Percentiles rank a stretch among this genome's conserved stretches.
Conservation (phyloP, 2,888 invertebrate genomes). For the Pachycephus smyrnensis region DNA sequence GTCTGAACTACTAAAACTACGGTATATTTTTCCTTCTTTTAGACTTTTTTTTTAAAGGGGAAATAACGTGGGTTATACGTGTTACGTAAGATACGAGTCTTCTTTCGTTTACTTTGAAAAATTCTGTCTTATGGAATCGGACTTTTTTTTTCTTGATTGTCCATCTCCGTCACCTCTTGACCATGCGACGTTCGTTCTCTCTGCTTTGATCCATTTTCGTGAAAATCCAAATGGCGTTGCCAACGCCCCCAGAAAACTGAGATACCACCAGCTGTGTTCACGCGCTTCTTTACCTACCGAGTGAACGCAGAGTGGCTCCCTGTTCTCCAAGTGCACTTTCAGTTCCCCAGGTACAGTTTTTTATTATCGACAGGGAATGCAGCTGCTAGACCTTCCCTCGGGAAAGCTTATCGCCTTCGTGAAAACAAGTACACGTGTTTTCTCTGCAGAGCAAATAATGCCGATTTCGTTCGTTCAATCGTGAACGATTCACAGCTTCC, state of each 20-base stretch:
- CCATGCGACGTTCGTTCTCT: background rate
- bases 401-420: background rate
- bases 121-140: too few relatives aligned
- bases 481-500: background rate
- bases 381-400: background rate
- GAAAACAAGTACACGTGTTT: background rate
- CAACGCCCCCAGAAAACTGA: slow-evolving; percentile 76
- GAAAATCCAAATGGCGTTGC: slow-evolving; percentile 34
- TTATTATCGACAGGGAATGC: background rate
- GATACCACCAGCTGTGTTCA: slow-evolving; percentile 99
- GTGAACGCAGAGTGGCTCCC: slow-evolving; percentile 99
- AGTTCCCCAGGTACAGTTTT: background rate
- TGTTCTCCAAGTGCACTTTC: slow-evolving; percentile 74
- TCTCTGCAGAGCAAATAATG: too few relatives aligned
- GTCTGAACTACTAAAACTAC: background rate
- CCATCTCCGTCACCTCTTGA: background rate
- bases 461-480: too few relatives aligned
- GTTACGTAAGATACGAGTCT: background rate
- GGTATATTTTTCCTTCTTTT: background rate
- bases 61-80: background rate
- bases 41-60: background rate
- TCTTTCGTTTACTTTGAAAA: too few relatives aligned
- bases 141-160: background rate
- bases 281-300: slow-evolving; percentile 78
- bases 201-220: background rate